phyloP scores from a whole-genome alignment of 2,113 vertebrate species.

The Ariopsis seemanni region DNA sequence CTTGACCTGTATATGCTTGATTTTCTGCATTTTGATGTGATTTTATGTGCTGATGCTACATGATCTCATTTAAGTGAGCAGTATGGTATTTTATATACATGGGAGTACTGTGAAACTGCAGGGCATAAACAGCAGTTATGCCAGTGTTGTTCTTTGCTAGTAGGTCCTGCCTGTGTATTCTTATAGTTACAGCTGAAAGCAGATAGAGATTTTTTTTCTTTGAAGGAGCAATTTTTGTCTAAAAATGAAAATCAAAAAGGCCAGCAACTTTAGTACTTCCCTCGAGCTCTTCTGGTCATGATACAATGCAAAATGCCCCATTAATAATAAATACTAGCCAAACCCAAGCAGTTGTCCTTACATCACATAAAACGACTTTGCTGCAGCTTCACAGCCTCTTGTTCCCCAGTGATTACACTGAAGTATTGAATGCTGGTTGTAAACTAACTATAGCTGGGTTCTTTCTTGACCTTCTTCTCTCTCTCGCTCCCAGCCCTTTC shows the following conservation, averaged over 20 bases:
- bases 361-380: background rate
- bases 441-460: slow-evolving; percentile 16
- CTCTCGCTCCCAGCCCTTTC: background rate
- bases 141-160: background rate
- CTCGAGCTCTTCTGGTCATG: background rate
- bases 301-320: slow-evolving; percentile 14
- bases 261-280: background rate
- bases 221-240: background rate
- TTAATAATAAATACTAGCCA: slow-evolving; percentile 23
- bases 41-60: too few relatives aligned
- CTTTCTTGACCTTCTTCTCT: background rate
- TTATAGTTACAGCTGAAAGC: background rate
- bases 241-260: slow-evolving; percentile 11
- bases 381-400: background rate
- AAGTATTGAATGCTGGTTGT: slow-evolving; percentile 14
- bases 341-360: slow-evolving; percentile 3
- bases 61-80: too few relatives aligned
- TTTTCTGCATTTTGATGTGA: too few relatives aligned
- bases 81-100: too few relatives aligned
- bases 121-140: background rate
- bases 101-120: background rate
- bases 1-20: too few relatives aligned
- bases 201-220: background rate
- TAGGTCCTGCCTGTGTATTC: background rate
- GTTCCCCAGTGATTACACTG: slow-evolving; percentile 8